Evolutionary conservation across 2,113 vertebrate species (phyloP).

Genomic region (Aviceda subcristata): DNA sequence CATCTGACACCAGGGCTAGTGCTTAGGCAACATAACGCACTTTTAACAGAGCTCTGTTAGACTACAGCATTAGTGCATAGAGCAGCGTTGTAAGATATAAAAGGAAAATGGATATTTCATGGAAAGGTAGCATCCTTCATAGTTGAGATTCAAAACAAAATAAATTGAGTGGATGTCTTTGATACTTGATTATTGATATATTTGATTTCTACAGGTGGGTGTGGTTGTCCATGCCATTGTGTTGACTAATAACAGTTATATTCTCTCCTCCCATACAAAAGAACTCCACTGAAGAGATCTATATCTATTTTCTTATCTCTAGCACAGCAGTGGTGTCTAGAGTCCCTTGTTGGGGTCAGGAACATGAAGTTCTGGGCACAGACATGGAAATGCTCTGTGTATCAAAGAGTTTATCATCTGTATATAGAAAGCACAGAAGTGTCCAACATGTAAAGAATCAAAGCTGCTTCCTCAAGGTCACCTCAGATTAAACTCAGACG

Average conservation of each 20-base stretch:
- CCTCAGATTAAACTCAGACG: background rate
- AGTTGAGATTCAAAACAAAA: background rate
- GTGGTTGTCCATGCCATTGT: background rate
- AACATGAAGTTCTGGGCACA: background rate
- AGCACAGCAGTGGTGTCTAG: background rate
- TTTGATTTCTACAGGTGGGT: background rate
- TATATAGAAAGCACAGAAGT: background rate
- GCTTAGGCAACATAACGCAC: background rate
- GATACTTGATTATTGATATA: background rate
- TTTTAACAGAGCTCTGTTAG: background rate
- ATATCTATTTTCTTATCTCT: background rate
- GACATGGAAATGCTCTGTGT: background rate
- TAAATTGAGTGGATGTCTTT: background rate
- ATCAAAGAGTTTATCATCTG: background rate
- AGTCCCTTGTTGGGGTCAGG: accelerated
- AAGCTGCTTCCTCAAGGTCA: background rate
- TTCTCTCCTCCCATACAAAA: background rate
- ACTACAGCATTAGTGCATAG: background rate
- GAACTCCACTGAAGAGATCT: background rate
- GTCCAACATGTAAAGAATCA: background rate
- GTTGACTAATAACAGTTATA: background rate
- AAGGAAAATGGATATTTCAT: background rate
- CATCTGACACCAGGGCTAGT: accelerated
- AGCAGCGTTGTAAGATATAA: background rate
- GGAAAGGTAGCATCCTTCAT: background rate